Evolutionary conservation across 2,888 invertebrate species (phyloP).

Genomic region (Dilophus febrilis): DNA sequence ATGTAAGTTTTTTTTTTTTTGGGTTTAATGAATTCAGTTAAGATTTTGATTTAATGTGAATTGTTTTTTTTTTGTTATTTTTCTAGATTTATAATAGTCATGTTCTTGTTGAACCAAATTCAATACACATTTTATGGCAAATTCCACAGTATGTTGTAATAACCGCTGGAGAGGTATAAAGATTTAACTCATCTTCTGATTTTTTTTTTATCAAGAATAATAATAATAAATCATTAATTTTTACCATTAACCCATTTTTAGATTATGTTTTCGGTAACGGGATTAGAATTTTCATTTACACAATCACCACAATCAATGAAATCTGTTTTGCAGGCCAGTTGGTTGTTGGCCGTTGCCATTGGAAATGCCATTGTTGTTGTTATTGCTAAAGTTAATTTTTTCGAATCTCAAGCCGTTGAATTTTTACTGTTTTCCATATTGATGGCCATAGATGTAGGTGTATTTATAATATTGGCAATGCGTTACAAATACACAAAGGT

Average conservation of each 20-base stretch:
- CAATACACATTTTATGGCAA: slow-evolving; percentile 58
- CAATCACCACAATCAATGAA: slow-evolving; percentile 71
- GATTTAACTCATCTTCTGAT: too few species aligned
- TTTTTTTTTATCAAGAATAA: too few species aligned
- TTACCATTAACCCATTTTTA: not conserved
- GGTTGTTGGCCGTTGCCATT: slow-evolving; percentile 85
- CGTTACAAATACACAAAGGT: slow-evolving; percentile 47
- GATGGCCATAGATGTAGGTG: slow-evolving; percentile 67
- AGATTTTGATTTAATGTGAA: not conserved
- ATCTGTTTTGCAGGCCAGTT: slow-evolving; percentile 78
- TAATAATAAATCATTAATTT: too few species aligned
- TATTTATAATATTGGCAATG: slow-evolving; percentile 66
- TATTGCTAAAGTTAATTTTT: slow-evolving; percentile 60
- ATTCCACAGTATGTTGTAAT: slow-evolving; percentile 86
- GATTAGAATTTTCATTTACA: slow-evolving; percentile 51
- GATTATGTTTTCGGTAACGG: slow-evolving; percentile 53
- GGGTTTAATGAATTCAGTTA: not conserved
- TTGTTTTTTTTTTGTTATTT: not conserved
- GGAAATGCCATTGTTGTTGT: slow-evolving; percentile 88
- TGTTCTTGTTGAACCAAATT: slow-evolving; percentile 47
- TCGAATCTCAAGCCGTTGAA: slow-evolving; percentile 64
- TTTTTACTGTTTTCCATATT: slow-evolving; percentile 80
- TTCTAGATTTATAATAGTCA: slow-evolving; percentile 26
- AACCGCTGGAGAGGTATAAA: slow-evolving; percentile 86
- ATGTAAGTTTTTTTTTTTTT: slow-evolving; percentile 1